Evolutionary conservation across 2,113 vertebrate species (phyloP).

Genomic region (Pelmatolapia mariae): DNA sequence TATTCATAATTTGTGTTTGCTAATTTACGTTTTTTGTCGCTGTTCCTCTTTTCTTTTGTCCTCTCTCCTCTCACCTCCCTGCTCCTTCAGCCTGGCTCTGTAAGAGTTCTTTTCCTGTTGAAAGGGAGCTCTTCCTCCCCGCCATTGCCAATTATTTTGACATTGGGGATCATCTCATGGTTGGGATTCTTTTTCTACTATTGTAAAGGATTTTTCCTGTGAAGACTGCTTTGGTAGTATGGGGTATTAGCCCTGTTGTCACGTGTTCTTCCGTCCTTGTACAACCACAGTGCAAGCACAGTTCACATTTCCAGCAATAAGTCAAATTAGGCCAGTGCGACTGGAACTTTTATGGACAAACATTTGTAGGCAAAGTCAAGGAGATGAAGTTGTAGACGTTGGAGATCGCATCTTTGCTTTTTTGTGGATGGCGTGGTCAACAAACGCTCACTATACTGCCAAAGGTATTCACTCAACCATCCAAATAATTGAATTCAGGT

Average conservation of each 20-base stretch:
- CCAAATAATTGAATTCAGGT: fast-evolving
- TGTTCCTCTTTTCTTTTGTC: not conserved
- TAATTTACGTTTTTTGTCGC: fast-evolving
- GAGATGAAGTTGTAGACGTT: not conserved
- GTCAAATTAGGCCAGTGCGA: not conserved
- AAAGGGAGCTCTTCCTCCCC: not conserved
- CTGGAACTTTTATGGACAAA: not conserved
- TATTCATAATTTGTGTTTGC: not conserved
- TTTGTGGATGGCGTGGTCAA: fast-evolving
- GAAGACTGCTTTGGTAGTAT: not conserved
- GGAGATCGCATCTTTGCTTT: fast-evolving
- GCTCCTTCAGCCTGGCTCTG: not conserved
- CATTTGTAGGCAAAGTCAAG: not conserved
- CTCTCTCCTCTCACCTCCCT: fast-evolving
- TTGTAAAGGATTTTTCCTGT: not conserved
- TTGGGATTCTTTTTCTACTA: not conserved
- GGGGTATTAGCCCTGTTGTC: not conserved
- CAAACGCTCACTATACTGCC: not conserved
- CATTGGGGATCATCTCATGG: not conserved
- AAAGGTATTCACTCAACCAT: not conserved
- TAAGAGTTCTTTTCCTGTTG: not conserved
- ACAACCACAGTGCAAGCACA: fast-evolving
- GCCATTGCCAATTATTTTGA: fast-evolving
- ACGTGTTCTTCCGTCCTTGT: fast-evolving
- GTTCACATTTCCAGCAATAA: not conserved